These are phyloP conservation scores for Megaceryle alcyon DNA, from an alignment of 2,797 vertebrate genomes.

Conservation along the genomic window DNA sequence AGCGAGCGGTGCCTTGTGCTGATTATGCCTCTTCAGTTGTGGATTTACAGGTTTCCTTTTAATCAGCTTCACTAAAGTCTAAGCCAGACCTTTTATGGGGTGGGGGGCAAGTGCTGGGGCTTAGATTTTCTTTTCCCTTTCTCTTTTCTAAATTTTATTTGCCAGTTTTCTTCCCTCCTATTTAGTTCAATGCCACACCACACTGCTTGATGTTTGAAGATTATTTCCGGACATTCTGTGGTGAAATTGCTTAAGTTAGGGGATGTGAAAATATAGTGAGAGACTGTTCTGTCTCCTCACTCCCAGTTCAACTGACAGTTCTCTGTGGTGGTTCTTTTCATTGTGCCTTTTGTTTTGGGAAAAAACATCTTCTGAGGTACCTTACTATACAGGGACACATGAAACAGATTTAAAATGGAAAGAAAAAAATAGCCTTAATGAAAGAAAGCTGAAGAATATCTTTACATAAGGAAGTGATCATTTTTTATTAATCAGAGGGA, in stretches of 20 bases:
- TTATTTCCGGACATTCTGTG: slow-evolving; percentile 20
- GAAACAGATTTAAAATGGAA: slow-evolving; percentile 61
- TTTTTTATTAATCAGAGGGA: slow-evolving; percentile 84
- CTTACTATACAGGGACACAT: slow-evolving; percentile 54
- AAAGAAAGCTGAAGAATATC: slow-evolving; percentile 72
- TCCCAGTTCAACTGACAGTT: not conserved
- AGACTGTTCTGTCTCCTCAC: not conserved
- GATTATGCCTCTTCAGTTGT: not conserved
- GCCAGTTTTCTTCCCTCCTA: not conserved
- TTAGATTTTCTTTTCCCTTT: not conserved
- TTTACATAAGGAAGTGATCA: slow-evolving; percentile 79
- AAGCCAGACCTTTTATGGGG: not conserved
- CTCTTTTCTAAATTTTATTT: not conserved
- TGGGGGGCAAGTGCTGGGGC: not conserved
- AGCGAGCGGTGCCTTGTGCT: not conserved
- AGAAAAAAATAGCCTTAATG: slow-evolving; percentile 67
- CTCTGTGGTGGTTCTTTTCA: slow-evolving; percentile 3
- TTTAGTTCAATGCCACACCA: not conserved
- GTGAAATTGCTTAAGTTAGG: slow-evolving; percentile 32
- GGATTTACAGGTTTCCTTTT: slow-evolving; percentile 27
- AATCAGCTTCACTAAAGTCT: not conserved
- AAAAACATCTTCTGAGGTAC: slow-evolving; percentile 58
- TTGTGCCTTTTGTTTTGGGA: slow-evolving; percentile 54
- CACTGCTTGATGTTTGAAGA: not conserved
- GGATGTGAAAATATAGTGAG: not conserved